phyloP scores from a whole-genome alignment of 2,888 invertebrate genomes.

The Unio pictorum region DNA sequence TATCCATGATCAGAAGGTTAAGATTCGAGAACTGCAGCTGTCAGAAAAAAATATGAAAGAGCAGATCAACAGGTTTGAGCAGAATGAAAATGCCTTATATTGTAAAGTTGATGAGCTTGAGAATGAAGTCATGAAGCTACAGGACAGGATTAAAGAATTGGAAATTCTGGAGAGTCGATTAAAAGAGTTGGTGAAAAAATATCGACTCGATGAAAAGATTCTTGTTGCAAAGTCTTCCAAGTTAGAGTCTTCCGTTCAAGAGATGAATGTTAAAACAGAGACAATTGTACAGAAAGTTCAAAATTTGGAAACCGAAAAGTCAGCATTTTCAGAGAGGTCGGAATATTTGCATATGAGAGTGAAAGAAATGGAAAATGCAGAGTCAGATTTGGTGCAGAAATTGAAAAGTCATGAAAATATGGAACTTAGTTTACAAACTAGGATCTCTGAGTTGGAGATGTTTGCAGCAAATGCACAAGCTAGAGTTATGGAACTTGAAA shows the following conservation, averaged over 20 bases:
- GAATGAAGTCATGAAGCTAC: conserved; percentile 45
- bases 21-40: conserved; percentile 58
- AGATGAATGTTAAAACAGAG: conserved; percentile 58
- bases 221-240: conserved; percentile 54
- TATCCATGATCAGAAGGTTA: conserved; percentile 67
- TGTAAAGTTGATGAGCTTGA: conserved; percentile 55
- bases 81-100: conserved; percentile 51
- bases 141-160: conserved; percentile 55
- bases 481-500: conserved; percentile 55
- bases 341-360: conserved; percentile 53
- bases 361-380: conserved; percentile 56
- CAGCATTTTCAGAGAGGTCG: conserved; percentile 50
- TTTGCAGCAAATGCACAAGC: conserved; percentile 55
- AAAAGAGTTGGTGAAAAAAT: conserved; percentile 55
- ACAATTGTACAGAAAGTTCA: conserved; percentile 56
- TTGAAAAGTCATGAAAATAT: conserved; percentile 54
- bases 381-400: conserved; percentile 47
- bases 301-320: conserved; percentile 60
- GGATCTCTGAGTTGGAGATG: conserved; percentile 53
- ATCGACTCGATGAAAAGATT: conserved; percentile 58
- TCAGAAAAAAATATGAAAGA: conserved; percentile 60
- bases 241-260: conserved; percentile 58
- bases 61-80: conserved; percentile 53
- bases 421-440: conserved; percentile 48
- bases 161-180: conserved; percentile 54